Evolutionary conservation across 2,888 invertebrate genomes (phyloP).

Genomic region (Venustoraphidia nigricollis): DNA sequence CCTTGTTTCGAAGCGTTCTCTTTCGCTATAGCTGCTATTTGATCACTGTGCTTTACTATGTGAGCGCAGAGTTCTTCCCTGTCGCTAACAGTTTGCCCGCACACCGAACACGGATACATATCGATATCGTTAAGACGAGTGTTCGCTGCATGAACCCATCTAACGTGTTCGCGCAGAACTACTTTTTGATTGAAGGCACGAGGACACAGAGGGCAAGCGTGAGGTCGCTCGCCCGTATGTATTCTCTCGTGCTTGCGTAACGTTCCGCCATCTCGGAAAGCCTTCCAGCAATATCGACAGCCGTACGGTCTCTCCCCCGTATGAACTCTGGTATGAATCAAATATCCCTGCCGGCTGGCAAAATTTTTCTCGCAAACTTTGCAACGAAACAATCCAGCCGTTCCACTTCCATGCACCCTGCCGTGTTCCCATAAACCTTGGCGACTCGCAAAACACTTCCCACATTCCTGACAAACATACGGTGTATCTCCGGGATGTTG

Average conservation of each 20-base stretch:
- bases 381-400: conserved; percentile 30
- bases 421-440: conserved; percentile 32
- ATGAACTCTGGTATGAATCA: conserved; percentile 35
- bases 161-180: conserved; percentile 33
- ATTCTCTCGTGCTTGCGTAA: conserved; percentile 33
- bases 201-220: conserved; percentile 33
- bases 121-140: conserved; percentile 24
- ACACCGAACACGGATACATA: conserved; percentile 30
- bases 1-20: conserved; percentile 7
- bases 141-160: conserved; percentile 33
- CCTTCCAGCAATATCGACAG: conserved; percentile 35
- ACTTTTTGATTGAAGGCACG: conserved; percentile 39
- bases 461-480: conserved; percentile 28
- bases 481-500: conserved; percentile 27
- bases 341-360: conserved; percentile 31
- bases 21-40: conserved; percentile 30
- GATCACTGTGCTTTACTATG: conserved; percentile 35
- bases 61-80: conserved; percentile 34
- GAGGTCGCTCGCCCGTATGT: conserved; percentile 35
- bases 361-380: conserved; percentile 33
- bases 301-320: conserved; percentile 36
- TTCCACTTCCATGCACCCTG: conserved; percentile 20
- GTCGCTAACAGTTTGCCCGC: conserved; percentile 26
- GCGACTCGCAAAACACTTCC: conserved; percentile 29
- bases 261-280: conserved; percentile 36